phyloP scores from a whole-genome alignment of 64 coral and sea anemone species.

The Actinia tenebrosa region DNA sequence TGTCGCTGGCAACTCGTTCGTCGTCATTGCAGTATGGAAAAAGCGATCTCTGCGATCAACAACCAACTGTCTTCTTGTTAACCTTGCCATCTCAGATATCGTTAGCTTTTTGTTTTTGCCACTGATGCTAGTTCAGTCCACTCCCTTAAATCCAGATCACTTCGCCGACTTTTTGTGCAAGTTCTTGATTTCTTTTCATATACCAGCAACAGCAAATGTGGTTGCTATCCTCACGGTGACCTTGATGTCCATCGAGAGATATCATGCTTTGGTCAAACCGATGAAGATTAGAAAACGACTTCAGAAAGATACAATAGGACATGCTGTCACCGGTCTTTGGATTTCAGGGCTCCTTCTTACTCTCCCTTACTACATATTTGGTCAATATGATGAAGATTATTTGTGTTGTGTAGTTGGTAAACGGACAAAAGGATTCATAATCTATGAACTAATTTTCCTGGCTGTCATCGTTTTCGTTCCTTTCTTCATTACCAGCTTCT shows the following conservation, averaged over 20 bases:
- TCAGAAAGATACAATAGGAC: neutral
- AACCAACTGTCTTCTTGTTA: conserved; percentile 26
- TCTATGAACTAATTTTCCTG: neutral
- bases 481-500: neutral
- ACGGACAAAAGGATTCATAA: neutral
- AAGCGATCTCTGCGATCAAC: conserved; percentile 4
- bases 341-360: neutral
- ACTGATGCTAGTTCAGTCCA: neutral
- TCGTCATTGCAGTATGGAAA: conserved; percentile 6
- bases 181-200: neutral
- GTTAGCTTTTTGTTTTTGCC: neutral
- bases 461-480: neutral
- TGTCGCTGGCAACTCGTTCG: neutral
- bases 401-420: neutral
- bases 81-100: conserved; percentile 27
- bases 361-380: neutral
- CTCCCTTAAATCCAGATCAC: neutral
- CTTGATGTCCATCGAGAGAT: conserved; percentile 15
- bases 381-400: neutral
- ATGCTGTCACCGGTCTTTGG: neutral
- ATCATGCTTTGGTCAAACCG: conserved; percentile 23
- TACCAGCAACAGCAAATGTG: neutral
- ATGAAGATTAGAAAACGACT: neutral
- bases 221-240: conserved; percentile 1
- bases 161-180: neutral